Evolutionary conservation across 2,888 invertebrate species (phyloP).

Genomic region (Ochropleura plecta): DNA sequence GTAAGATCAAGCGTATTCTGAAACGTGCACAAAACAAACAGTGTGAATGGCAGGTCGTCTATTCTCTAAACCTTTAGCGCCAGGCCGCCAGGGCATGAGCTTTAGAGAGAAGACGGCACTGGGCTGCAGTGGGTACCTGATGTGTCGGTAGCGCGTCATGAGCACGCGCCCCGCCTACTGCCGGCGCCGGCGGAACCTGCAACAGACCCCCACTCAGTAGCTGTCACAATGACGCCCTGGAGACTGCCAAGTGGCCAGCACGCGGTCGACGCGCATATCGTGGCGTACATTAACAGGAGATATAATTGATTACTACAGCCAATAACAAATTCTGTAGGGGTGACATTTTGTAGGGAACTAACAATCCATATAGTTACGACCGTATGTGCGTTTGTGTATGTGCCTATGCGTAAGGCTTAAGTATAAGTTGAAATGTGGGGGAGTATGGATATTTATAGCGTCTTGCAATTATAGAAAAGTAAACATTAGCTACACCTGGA

Average conservation of each 20-base stretch:
- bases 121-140: slow-evolving; percentile 53
- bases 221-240: slow-evolving; percentile 10
- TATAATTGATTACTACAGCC: not conserved
- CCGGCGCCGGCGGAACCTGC: slow-evolving; percentile 74
- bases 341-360: not conserved
- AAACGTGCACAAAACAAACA: not conserved
- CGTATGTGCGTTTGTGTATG: not conserved
- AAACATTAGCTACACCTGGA: not conserved
- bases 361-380: slow-evolving; percentile 1
- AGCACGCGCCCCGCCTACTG: slow-evolving; percentile 66
- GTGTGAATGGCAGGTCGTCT: slow-evolving; percentile 9
- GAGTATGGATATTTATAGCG: not conserved
- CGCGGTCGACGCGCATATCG: no score
- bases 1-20: not conserved
- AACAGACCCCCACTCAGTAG: slow-evolving; percentile 64
- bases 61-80: not conserved
- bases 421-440: not conserved
- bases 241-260: not conserved
- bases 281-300: not conserved
- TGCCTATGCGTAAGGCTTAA: not conserved
- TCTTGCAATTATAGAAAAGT: not conserved
- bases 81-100: not conserved
- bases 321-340: no score
- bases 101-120: slow-evolving; percentile 10
- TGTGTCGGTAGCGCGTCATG: slow-evolving; percentile 80